Evolutionary conservation across 2,113 vertebrate species (phyloP).

Genomic region (Hyaena hyaena): DNA sequence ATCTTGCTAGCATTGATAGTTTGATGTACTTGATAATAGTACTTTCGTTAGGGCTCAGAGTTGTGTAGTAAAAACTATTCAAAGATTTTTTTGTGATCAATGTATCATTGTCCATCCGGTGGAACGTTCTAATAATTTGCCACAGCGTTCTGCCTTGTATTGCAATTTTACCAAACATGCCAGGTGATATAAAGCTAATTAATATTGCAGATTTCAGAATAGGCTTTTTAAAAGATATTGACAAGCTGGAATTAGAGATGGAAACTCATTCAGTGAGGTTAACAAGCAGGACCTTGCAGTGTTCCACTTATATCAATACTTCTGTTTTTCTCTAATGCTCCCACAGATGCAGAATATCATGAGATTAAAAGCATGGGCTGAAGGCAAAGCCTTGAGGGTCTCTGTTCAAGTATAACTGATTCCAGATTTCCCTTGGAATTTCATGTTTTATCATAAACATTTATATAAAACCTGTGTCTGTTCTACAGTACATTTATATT

Average conservation of each 20-base stretch:
- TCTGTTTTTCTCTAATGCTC: background rate
- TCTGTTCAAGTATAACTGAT: background rate
- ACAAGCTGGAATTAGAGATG: background rate
- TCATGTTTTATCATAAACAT: background rate
- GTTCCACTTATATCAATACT: background rate
- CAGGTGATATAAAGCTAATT: background rate
- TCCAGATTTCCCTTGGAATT: background rate
- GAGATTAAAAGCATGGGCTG: background rate
- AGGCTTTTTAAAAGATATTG: background rate
- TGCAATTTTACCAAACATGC: background rate
- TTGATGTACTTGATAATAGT: background rate
- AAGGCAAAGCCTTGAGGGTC: background rate
- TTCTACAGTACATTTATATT: background rate
- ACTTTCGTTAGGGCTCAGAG: background rate
- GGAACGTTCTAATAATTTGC: background rate
- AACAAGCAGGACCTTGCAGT: rapidly evolving
- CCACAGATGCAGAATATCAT: background rate
- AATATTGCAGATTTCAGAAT: background rate
- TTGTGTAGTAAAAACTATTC: background rate
- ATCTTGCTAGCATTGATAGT: background rate
- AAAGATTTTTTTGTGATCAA: background rate
- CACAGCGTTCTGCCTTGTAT: background rate
- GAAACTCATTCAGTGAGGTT: background rate
- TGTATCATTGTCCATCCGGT: background rate
- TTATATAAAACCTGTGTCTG: background rate